A percentile compares a stretch with the other conserved stretches of the same genome.
phyloP scores from a whole-genome alignment of 2,797 vertebrate species.

The Scolopax bukidnonensis region DNA sequence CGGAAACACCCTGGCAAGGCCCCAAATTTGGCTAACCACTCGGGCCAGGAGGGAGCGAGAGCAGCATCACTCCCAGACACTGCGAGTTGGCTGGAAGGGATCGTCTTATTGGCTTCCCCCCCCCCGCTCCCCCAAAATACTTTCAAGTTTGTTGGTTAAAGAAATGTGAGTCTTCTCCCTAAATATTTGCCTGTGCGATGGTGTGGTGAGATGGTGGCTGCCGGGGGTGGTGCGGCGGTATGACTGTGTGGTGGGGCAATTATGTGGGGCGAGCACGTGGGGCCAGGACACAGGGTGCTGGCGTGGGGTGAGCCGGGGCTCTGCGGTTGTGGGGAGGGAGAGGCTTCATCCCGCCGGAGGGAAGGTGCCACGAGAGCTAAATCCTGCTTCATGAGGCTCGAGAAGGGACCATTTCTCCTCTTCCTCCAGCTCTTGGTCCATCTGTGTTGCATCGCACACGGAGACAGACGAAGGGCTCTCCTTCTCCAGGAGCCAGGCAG shows the following conservation, averaged over 20 bases:
- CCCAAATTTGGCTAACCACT: background rate
- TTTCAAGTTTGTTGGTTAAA: conserved; percentile 3
- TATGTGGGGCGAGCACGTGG: background rate
- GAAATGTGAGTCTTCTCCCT: background rate
- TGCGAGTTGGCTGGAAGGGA: background rate
- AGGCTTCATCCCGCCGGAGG: background rate
- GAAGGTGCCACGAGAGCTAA: background rate
- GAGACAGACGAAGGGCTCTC: background rate
- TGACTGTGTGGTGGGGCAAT: background rate
- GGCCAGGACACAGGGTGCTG: background rate
- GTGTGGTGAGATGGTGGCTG: background rate
- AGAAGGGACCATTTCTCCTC: background rate
- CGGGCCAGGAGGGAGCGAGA: background rate
- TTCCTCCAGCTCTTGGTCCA: background rate
- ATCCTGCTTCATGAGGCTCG: background rate
- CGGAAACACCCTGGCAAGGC: background rate
- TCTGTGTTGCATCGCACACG: background rate
- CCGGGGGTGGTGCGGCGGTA: background rate
- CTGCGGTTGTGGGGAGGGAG: background rate
- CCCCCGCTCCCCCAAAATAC: background rate
- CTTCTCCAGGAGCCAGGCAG: background rate
- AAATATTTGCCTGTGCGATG: background rate
- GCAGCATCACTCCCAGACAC: background rate
- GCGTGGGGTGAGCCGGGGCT: background rate
- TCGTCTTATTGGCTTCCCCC: background rate